Conservation (phyloP, 2,113 vertebrate genomes). For the Ascaphus truei region DNA sequence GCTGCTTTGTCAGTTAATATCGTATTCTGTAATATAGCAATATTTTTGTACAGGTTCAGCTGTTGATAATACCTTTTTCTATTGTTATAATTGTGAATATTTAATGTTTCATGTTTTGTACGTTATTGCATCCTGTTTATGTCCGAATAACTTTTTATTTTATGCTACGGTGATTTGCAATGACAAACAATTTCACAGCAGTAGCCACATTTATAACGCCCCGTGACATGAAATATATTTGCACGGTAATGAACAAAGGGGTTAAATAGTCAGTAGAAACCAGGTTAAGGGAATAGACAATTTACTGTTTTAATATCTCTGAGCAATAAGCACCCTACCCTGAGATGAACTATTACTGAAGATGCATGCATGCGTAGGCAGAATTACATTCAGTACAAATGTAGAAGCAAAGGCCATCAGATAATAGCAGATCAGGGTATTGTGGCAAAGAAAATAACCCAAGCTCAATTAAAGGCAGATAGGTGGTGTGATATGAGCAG, state of each 20-base stretch:
- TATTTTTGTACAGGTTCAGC: too few species aligned
- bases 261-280: not conserved
- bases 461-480: not conserved
- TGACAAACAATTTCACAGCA: too few species aligned
- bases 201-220: not conserved
- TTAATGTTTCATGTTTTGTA: too few species aligned
- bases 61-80: too few species aligned
- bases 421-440: slow-evolving; percentile 19
- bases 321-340: slow-evolving; percentile 22
- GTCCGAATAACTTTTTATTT: too few species aligned
- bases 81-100: too few species aligned
- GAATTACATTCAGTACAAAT: not conserved
- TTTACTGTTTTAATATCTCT: slow-evolving; percentile 29
- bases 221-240: too few species aligned
- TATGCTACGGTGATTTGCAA: too few species aligned
- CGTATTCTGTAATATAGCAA: too few species aligned
- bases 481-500: not conserved
- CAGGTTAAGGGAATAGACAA: slow-evolving; percentile 2
- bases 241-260: not conserved
- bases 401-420: not conserved
- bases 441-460: not conserved
- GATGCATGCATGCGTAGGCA: slow-evolving; percentile 20
- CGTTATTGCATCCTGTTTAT: too few species aligned
- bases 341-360: slow-evolving; percentile 16
- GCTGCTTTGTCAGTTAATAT: too few species aligned